Percentiles rank a stretch among this genome's conserved stretches.
phyloP scores from a whole-genome alignment of 1,140 invertebrate genomes.

The Oedothorax gibbosus region DNA sequence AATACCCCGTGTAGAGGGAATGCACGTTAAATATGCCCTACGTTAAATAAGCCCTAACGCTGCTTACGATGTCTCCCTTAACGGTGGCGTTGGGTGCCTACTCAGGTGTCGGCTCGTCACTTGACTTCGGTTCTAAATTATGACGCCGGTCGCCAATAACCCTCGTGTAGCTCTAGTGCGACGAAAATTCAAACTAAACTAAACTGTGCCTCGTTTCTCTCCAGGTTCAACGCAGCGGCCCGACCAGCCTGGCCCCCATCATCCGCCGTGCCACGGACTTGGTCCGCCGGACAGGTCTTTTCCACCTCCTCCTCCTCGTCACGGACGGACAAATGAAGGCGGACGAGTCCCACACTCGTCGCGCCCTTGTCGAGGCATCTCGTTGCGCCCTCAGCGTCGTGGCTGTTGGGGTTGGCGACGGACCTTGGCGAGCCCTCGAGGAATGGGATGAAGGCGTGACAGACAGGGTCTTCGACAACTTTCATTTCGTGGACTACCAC shows the following conservation, averaged over 20 bases:
- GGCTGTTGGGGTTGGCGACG: conserved; percentile 74
- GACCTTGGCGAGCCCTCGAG: conserved; percentile 73
- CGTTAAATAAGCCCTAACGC: too few species aligned
- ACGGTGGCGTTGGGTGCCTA: too few species aligned
- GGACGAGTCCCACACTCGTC: conserved; percentile 65
- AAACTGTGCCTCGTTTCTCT: neutral
- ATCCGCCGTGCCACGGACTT: conserved; percentile 48
- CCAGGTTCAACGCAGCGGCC: conserved; percentile 58
- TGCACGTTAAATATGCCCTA: too few species aligned
- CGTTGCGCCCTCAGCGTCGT: conserved; percentile 73
- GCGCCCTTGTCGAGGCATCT: conserved; percentile 73
- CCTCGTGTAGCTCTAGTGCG: too few species aligned
- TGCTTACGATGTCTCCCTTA: too few species aligned
- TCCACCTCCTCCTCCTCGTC: conserved; percentile 72
- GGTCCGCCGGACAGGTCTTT: conserved; percentile 62
- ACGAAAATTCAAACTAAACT: too few species aligned
- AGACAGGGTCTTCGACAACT: conserved; percentile 73
- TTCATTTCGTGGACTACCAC: conserved; percentile 74
- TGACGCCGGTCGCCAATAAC: too few species aligned
- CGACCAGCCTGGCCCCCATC: conserved; percentile 48
- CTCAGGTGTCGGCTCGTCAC: too few species aligned
- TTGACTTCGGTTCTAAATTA: too few species aligned
- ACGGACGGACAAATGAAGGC: conserved; percentile 73
- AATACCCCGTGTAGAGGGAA: too few species aligned
- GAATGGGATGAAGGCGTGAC: conserved; percentile 73